Evolutionary conservation across 2,797 vertebrate genomes (phyloP).

Genomic region (Lerista edwardsae): DNA sequence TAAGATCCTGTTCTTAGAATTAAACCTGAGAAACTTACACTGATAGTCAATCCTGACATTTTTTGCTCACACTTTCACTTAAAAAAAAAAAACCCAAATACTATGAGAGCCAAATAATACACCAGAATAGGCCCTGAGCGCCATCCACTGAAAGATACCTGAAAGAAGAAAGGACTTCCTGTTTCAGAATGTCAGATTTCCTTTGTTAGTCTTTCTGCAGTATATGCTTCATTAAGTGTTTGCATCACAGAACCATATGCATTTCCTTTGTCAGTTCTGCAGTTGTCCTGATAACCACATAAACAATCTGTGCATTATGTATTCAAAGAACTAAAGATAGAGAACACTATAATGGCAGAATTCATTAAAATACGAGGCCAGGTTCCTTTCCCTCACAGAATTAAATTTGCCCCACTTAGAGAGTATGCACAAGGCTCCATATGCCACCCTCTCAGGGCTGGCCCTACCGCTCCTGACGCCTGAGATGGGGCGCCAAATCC

Average conservation of each 20-base stretch:
- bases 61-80: slow-evolving; percentile 48
- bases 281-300: slow-evolving; percentile 35
- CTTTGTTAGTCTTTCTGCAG: slow-evolving; percentile 14
- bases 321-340: slow-evolving; percentile 21
- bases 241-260: not conserved
- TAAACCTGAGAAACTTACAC: not conserved
- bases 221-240: slow-evolving; percentile 39
- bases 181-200: slow-evolving; percentile 49
- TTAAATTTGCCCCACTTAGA: slow-evolving; percentile 37
- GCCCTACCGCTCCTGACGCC: too few species aligned
- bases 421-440: not conserved
- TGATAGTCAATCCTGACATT: not conserved
- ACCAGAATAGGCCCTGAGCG: slow-evolving; percentile 2
- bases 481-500: too few species aligned
- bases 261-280: slow-evolving; percentile 50
- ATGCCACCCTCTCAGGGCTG: not conserved
- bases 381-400: slow-evolving; percentile 17
- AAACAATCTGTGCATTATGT: slow-evolving; percentile 30
- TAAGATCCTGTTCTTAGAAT: not conserved
- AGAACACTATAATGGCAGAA: slow-evolving; percentile 45
- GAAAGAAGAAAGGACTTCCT: slow-evolving; percentile 18
- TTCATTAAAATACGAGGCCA: slow-evolving; percentile 38
- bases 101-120: not conserved
- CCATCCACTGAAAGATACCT: slow-evolving; percentile 34
- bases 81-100: slow-evolving; percentile 34